Base-by-base conservation (phyloP, 2,888 invertebrate genomes). In the Macrostomum cliftonense region DNA sequence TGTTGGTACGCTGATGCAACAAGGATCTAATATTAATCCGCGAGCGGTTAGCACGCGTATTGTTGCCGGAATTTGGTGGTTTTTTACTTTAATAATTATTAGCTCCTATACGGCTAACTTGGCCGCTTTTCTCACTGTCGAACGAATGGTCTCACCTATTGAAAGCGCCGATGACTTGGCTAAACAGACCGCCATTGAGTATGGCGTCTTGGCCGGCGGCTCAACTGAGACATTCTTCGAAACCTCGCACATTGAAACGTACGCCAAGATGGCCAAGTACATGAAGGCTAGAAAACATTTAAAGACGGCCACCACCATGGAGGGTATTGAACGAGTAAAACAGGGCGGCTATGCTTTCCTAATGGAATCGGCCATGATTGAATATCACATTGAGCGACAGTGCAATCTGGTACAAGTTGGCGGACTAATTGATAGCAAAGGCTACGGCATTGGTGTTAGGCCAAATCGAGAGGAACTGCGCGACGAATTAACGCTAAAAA, bases 361-460 rank as follows among this genome's bases (percentile, higher is more conserved):
- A 16, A 91, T 95, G 85, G 95, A 97, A 73, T 91, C 89, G 0
- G 88, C 93, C 0, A 89, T 89, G 81, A 73, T 95, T 53, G 95
- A 97, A 70, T 97, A 91, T 64, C 63, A 63, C 37, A 61, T 70
- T 14, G 70, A 73, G 55, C 55, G 71, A 12, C 65, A 68, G 55
- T 95, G 93, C 64, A 89, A 93, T 65, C 73, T 95, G 46, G 93
- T 89, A n/a, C 91, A 93, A 74, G 84, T 95, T 49, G 93, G 91
- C 0, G 91, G 91, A 0, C 74, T 83, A 5, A 70, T 85, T 1
- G 84, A 85, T 63, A 79, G 80, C 20, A 85, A 84, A 63, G 87
- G 89, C 21, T 95, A 95, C 71, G 95, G 95, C 19, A 91, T 97
- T 58, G 95, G 91, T 4, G 28, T 45, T 0, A 86, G 91, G 1